phyloP scores from a whole-genome alignment of 1,140 invertebrate species.

The Camponotus vicinus region DNA sequence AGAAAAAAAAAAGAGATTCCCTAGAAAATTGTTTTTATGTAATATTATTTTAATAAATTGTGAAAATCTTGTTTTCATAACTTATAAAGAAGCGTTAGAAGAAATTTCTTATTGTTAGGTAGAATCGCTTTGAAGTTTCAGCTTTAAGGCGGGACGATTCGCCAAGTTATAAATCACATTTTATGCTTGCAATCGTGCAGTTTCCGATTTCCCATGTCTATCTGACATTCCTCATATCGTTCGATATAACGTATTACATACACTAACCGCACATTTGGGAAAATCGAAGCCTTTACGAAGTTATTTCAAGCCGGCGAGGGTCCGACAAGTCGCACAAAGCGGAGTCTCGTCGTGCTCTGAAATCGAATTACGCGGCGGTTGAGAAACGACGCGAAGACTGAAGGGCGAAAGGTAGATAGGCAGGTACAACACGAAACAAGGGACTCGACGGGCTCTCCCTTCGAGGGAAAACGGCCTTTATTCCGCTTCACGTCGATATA shows the following conservation, averaged over 20 bases:
- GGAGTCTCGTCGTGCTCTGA: slow-evolving; percentile 42
- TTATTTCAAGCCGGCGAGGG: slow-evolving; percentile 53
- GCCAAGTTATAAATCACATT: slow-evolving; percentile 22
- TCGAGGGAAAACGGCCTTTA: slow-evolving; percentile 57
- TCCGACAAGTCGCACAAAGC: slow-evolving; percentile 48
- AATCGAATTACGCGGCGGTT: slow-evolving; percentile 60
- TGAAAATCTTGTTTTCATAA: background rate
- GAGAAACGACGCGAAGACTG: slow-evolving; percentile 46
- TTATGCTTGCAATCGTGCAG: background rate
- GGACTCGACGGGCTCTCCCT: slow-evolving; percentile 23
- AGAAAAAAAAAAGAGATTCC: background rate
- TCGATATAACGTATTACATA: slow-evolving; percentile 30
- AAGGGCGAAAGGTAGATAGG: slow-evolving; percentile 34
- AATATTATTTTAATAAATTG: background rate
- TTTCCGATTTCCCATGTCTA: background rate
- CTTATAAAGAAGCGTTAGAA: background rate
- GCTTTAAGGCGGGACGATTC: background rate
- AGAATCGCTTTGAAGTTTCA: background rate
- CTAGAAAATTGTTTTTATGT: background rate
- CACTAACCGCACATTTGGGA: background rate
- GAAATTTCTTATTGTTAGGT: background rate
- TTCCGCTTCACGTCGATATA: slow-evolving; percentile 67
- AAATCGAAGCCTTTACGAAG: slow-evolving; percentile 56
- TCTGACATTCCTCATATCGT: background rate
- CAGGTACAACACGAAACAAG: slow-evolving; percentile 45